Evolutionary conservation across 2,888 invertebrate genomes (phyloP).

Genomic region (Stramonita haemastoma): DNA sequence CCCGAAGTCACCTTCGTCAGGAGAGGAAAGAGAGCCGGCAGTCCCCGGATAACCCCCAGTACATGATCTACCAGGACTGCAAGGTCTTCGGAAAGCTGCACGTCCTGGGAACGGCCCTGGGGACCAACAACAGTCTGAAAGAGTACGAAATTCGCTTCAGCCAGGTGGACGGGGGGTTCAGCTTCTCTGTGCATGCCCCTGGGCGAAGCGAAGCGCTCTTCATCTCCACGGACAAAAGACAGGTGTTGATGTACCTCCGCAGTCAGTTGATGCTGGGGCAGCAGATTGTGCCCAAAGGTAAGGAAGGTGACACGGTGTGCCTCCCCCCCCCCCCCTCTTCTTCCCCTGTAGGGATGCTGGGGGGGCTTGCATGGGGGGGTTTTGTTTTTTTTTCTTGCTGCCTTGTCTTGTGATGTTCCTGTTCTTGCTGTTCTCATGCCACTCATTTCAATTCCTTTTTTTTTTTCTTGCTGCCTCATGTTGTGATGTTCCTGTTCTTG

Average conservation of each 20-base stretch:
- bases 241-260: background rate
- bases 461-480: too few relatives aligned
- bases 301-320: too few relatives aligned
- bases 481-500: too few relatives aligned
- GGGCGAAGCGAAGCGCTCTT: background rate
- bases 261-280: background rate
- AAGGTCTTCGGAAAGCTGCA: background rate
- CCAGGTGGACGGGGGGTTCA: background rate
- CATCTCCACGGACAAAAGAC: background rate
- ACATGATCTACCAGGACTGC: slow-evolving; percentile 13
- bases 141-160: background rate
- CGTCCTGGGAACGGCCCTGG: background rate
- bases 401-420: too few relatives aligned
- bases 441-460: too few relatives aligned
- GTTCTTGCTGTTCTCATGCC: too few relatives aligned
- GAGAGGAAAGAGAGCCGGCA: background rate
- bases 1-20: background rate
- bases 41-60: background rate
- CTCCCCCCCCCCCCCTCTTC: too few relatives aligned
- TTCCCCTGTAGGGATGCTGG: too few relatives aligned
- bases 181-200: background rate
- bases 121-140: background rate
- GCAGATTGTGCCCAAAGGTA: background rate
- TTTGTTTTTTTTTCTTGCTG: too few relatives aligned
- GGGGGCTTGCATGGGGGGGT: too few relatives aligned